Evolutionary conservation across 2,888 invertebrate species (phyloP).

Genomic region (Bellardia bayeri): DNA sequence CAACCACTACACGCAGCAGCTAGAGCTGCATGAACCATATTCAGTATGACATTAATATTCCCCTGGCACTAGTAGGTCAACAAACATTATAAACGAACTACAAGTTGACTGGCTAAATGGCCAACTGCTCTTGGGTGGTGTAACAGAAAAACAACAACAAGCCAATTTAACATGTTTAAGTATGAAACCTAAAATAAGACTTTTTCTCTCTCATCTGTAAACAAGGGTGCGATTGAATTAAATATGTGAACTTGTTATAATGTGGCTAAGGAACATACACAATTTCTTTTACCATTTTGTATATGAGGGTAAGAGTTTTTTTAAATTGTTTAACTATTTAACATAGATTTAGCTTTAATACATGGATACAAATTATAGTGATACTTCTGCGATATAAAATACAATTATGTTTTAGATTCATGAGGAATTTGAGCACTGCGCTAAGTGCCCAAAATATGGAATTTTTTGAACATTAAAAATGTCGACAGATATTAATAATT

Average conservation of each 20-base stretch:
- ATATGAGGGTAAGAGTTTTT: too few relatives aligned
- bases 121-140: slow-evolving; percentile 35
- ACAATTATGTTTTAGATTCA: too few relatives aligned
- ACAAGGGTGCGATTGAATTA: slow-evolving; percentile 40
- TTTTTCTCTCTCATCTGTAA: slow-evolving; percentile 8
- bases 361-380: too few relatives aligned
- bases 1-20: slow-evolving; percentile 18
- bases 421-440: too few relatives aligned
- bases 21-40: slow-evolving; percentile 7
- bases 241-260: slow-evolving; percentile 1
- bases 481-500: too few relatives aligned
- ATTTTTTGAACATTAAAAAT: too few relatives aligned
- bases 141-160: not conserved
- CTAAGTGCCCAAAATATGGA: too few relatives aligned
- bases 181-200: slow-evolving; percentile 22
- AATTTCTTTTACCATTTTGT: too few relatives aligned
- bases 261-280: too few relatives aligned
- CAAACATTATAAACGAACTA: slow-evolving; percentile 12
- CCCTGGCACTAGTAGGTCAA: slow-evolving; percentile 48
- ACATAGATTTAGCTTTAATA: too few relatives aligned
- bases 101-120: slow-evolving; percentile 36
- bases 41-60: slow-evolving; percentile 53
- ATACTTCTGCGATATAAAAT: too few relatives aligned
- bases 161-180: slow-evolving; percentile 40
- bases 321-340: too few relatives aligned